Percentiles rank a stretch among this genome's conserved stretches.
phyloP scores from a whole-genome alignment of 2,797 vertebrate genomes.

The Coranthus polyacanthus region DNA sequence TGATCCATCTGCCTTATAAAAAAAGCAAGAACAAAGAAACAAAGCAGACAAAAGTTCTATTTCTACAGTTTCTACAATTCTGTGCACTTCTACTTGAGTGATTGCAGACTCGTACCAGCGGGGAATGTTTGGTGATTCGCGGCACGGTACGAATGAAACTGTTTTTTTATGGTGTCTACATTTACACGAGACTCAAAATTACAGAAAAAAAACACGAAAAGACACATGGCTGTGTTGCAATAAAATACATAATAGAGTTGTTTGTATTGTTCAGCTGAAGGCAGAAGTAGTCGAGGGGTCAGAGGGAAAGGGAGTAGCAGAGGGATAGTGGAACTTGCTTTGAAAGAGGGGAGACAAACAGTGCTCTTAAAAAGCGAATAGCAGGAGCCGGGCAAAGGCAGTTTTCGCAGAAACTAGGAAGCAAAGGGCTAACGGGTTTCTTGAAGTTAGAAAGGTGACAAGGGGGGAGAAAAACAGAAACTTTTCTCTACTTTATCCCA shows the following conservation, averaged over 20 bases:
- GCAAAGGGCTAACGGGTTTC: conserved; percentile 5
- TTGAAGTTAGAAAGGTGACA: conserved; percentile 3
- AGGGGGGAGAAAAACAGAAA: conserved; percentile 9
- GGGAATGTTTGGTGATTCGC: not conserved
- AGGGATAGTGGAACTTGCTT: conserved; percentile 23
- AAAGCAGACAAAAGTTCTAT: not conserved
- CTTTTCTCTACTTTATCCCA: not conserved
- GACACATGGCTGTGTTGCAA: not conserved
- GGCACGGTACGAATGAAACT: too few species aligned
- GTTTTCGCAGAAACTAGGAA: conserved; percentile 12
- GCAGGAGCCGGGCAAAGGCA: not conserved
- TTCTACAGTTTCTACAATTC: not conserved
- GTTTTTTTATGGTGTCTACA: too few species aligned
- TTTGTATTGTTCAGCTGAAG: conserved; percentile 1
- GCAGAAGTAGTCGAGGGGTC: conserved; percentile 41
- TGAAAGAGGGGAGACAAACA: not conserved
- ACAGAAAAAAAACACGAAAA: not conserved
- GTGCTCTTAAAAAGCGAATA: conserved; percentile 7
- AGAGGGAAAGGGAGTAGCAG: conserved; percentile 19
- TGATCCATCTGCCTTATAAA: too few species aligned
- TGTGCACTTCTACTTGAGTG: not conserved
- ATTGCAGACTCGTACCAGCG: not conserved
- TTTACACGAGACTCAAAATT: not conserved
- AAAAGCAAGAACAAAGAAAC: not conserved
- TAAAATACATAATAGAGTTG: not conserved